These are phyloP conservation scores for Lontra canadensis DNA, from an alignment of 2,113 vertebrate genomes.

Conservation along the genomic window DNA sequence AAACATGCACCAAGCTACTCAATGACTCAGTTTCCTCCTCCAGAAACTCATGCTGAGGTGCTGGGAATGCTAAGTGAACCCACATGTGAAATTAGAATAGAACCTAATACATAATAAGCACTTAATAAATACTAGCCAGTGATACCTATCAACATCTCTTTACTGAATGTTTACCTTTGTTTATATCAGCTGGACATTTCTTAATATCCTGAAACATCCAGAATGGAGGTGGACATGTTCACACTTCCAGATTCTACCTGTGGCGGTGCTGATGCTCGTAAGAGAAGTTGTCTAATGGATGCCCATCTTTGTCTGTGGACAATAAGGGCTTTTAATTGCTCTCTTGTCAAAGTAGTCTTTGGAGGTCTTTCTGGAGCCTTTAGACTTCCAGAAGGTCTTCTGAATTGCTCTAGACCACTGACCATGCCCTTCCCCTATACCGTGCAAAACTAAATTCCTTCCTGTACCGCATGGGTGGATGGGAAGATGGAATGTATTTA, in stretches of 20 bases:
- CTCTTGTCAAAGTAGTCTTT: not conserved
- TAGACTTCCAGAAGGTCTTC: not conserved
- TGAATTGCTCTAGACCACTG: not conserved
- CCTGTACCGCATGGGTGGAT: rapidly evolving
- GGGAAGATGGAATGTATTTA: not conserved
- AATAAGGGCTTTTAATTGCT: not conserved
- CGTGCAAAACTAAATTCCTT: not conserved
- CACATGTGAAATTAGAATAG: not conserved
- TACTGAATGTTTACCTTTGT: not conserved
- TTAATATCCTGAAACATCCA: not conserved
- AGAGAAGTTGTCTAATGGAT: not conserved
- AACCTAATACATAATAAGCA: not conserved
- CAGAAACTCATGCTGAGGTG: not conserved
- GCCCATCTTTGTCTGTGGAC: not conserved
- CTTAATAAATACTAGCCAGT: not conserved
- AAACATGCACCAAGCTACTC: not conserved
- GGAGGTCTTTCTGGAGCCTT: not conserved
- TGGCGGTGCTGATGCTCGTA: not conserved
- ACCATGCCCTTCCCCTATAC: not conserved
- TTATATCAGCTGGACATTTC: not conserved
- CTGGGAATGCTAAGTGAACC: not conserved
- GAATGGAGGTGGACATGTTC: not conserved
- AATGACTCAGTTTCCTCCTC: not conserved
- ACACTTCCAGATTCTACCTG: not conserved
- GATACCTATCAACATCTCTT: not conserved